Evolutionary conservation across 2,888 invertebrate species (phyloP).

Genomic region (Caenorhabditis sp.): DNA sequence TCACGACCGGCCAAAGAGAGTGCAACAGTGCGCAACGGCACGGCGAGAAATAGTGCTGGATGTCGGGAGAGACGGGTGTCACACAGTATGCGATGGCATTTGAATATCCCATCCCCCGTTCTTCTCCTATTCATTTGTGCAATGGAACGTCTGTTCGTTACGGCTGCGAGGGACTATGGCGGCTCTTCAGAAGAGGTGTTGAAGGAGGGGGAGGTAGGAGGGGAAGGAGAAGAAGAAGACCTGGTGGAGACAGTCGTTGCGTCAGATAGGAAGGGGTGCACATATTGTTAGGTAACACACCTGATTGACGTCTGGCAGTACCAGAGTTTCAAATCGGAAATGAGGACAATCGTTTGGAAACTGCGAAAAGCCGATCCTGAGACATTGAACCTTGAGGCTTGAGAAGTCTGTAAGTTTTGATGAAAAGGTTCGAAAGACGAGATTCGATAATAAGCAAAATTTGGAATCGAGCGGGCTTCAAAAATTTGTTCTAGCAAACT

Average conservation of each 20-base stretch:
- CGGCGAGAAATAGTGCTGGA: not conserved
- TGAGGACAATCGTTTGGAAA: too few species aligned
- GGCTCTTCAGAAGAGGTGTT: slow-evolving; percentile 28
- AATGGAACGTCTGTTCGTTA: slow-evolving; percentile 4
- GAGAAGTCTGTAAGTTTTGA: too few species aligned
- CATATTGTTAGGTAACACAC: slow-evolving; percentile 13
- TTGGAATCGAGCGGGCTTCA: too few species aligned
- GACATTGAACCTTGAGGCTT: too few species aligned
- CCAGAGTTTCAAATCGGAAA: too few species aligned
- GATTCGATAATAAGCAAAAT: too few species aligned
- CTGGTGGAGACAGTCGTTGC: slow-evolving; percentile 8
- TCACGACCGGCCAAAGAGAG: slow-evolving; percentile 59
- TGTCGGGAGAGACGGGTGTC: not conserved
- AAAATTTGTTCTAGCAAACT: too few species aligned
- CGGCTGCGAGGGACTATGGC: not conserved
- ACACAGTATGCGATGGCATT: slow-evolving; percentile 51
- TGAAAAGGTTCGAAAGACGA: too few species aligned
- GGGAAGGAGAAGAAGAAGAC: not conserved
- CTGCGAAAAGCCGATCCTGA: too few species aligned
- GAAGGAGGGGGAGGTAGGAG: not conserved
- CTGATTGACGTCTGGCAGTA: not conserved
- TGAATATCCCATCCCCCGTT: slow-evolving; percentile 39
- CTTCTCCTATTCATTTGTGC: slow-evolving; percentile 17
- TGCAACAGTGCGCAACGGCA: slow-evolving; percentile 63
- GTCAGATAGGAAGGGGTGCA: not conserved